phyloP scores from a whole-genome alignment of 2,888 invertebrate species.

The Octodonta nipae region DNA sequence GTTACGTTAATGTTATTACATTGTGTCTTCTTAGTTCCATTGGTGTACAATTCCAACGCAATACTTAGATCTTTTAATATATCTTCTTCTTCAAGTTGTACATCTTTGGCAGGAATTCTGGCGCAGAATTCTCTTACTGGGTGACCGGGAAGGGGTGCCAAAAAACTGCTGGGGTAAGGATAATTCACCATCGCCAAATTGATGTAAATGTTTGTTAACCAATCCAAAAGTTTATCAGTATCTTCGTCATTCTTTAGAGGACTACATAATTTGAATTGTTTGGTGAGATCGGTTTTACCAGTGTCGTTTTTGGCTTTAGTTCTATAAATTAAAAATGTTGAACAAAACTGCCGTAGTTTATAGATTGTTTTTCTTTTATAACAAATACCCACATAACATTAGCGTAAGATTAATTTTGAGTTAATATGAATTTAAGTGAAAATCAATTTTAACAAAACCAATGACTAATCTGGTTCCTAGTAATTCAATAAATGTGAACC shows the following conservation, averaged over 20 bases:
- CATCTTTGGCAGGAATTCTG: slow-evolving; percentile 31
- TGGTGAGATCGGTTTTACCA: slow-evolving; percentile 56
- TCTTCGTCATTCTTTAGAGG: slow-evolving; percentile 47
- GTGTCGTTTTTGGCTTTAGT: slow-evolving; percentile 44
- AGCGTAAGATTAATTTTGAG: no score
- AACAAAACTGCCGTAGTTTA: no score
- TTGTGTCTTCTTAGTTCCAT: slow-evolving; percentile 58
- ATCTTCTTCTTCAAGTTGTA: slow-evolving; percentile 23
- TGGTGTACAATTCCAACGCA: slow-evolving; percentile 63
- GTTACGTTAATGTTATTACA: slow-evolving; percentile 53
- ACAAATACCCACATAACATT: no score
- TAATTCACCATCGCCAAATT: slow-evolving; percentile 91
- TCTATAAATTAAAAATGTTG: no score
- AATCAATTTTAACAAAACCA: no score
- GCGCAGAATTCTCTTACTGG: slow-evolving; percentile 59
- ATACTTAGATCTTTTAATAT: slow-evolving; percentile 50
- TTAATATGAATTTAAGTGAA: no score
- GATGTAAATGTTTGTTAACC: slow-evolving; percentile 57
- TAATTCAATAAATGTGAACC: no score
- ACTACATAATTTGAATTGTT: slow-evolving; percentile 58
- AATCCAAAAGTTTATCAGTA: slow-evolving; percentile 48
- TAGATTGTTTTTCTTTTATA: no score
- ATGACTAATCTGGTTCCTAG: no score
- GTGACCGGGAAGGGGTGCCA: slow-evolving; percentile 69
- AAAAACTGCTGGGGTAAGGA: slow-evolving; percentile 75